Base-by-base conservation (phyloP, 2,888 invertebrate genomes). In the Arge pagana region DNA sequence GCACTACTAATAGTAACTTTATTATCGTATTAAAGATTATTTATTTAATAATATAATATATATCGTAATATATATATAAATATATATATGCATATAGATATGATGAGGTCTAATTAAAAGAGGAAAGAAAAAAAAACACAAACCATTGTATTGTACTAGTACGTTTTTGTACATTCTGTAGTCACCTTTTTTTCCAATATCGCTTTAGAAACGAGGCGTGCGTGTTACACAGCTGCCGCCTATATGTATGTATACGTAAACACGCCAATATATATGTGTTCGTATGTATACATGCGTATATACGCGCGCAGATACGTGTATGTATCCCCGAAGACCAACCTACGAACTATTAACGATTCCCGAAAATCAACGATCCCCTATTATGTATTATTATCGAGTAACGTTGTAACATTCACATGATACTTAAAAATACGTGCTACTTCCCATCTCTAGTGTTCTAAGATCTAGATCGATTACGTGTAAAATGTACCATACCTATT, bases 1-100 rank as follows among this genome's bases (percentile, higher is more conserved):
- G 64, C 62, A 64, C 65, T 57, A 67, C 63, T 65, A 59, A 64
- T 65, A 61, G 64, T 60, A 58, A 68, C 68, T 72, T 74, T 75
- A 74, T 74, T 72, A 74, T 72, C 63, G 65, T 70, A 72, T 74
- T 72, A 65, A 70, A 72, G 72, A 74, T 74, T 74, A 74, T 74
- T 74, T 75, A 74, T 75, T 74, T 72, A 72, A 73, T 68, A 67
- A 69, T 65, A 65, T 62, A 64, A 62, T 57, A 58, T n/a, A n/a
- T 54, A 61, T 55, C 57, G 50, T 60, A 57, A 56, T 58, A 59
- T 58, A 60, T 48, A 36, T 45, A 31, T 31, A 26, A 45, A 45
- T 35, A 33, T 19, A 19, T 11, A 30, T 13, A 3, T 8, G 18
- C 15, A 35, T 16, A 13, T 16, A 35, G 8, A 16, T 18, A 13